Conservation (phyloP, 2,888 invertebrate genomes). For the Bruchidius siliquastri region DNA sequence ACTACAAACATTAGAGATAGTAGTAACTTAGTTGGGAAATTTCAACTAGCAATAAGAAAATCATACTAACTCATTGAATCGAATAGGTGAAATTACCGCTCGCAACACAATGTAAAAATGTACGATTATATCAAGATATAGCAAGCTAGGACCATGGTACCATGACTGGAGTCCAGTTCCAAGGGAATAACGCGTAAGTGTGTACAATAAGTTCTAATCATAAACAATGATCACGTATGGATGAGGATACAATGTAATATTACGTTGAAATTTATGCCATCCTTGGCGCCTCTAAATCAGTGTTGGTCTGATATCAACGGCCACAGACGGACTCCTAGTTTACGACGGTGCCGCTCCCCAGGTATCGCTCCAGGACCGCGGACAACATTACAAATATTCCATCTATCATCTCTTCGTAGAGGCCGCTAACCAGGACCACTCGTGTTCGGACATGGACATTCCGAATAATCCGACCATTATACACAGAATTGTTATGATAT, state of each 20-base stretch:
- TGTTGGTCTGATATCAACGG: neutral
- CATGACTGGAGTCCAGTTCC: too few relatives aligned
- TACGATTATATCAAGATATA: too few relatives aligned
- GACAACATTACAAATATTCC: slow-evolving; percentile 24
- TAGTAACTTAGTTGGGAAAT: too few relatives aligned
- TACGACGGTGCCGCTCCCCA: slow-evolving; percentile 25
- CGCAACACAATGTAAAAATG: too few relatives aligned
- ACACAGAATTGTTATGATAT: neutral
- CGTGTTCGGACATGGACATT: neutral
- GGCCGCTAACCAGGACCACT: neutral
- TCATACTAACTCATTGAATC: too few relatives aligned
- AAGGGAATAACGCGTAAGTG: too few relatives aligned
- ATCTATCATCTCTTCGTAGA: slow-evolving; percentile 11
- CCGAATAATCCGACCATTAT: neutral
- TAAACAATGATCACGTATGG: neutral
- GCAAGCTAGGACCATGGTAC: too few relatives aligned
- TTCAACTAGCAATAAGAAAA: too few relatives aligned
- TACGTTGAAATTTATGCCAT: too few relatives aligned
- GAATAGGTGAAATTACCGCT: too few relatives aligned
- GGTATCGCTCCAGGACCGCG: slow-evolving; percentile 21
- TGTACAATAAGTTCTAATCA: neutral
- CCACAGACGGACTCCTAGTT: slow-evolving; percentile 23
- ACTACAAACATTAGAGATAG: too few relatives aligned
- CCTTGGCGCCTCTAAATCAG: neutral
- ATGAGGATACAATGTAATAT: neutral